A percentile compares a stretch with the other conserved stretches of the same genome.
Conservation (phyloP, 2,797 vertebrate species). For the Melopsittacus undulatus region DNA sequence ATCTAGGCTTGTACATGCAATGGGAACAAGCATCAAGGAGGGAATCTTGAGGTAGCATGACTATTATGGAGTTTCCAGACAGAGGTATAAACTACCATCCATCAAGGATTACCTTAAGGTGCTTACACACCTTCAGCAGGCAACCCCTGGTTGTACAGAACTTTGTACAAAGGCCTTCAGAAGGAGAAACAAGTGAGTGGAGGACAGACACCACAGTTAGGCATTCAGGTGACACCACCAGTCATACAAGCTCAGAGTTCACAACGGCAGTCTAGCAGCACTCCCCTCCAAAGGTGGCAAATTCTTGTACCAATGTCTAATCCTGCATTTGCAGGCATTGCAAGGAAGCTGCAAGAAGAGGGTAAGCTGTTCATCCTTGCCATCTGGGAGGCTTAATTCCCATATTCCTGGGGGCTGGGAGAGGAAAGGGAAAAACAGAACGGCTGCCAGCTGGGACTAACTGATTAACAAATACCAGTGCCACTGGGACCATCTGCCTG, state of each 20-base stretch:
- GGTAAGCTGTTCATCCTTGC: not conserved
- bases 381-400: not conserved
- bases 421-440: not conserved
- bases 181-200: not conserved
- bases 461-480: conserved; percentile 4
- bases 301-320: fast-evolving
- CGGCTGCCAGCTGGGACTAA: not conserved
- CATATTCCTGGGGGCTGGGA: not conserved
- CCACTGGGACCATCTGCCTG: not conserved
- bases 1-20: not conserved
- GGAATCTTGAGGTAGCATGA: not conserved
- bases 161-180: not conserved
- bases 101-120: not conserved
- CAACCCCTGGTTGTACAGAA: not conserved
- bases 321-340: not conserved
- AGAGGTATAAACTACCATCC: not conserved
- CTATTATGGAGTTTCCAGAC: not conserved
- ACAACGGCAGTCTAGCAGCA: fast-evolving
- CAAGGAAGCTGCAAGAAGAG: not conserved
- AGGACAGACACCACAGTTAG: not conserved
- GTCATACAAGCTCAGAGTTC: not conserved
- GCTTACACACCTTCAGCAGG: not conserved
- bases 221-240: not conserved
- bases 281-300: not conserved
- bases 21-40: not conserved